Conservation (phyloP, 2,113 vertebrate genomes). For the Sebastes fasciatus region DNA sequence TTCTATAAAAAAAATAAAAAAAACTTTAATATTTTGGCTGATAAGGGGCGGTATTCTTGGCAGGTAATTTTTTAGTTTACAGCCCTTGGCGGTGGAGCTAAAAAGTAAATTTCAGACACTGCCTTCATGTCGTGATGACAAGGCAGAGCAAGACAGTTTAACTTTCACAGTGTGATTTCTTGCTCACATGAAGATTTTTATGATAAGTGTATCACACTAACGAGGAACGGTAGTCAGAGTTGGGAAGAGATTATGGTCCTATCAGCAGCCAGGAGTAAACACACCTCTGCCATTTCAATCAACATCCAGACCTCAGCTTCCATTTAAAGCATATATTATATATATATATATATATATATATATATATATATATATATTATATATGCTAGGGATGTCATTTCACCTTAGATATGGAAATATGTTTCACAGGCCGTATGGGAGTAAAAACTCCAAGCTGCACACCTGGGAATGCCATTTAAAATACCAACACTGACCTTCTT, state of each 20-base stretch:
- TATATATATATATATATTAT: no score
- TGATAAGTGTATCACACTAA: slow-evolving; percentile 52
- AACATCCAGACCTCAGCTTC: slow-evolving; percentile 24
- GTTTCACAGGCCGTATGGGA: slow-evolving; percentile 12
- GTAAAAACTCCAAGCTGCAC: slow-evolving; percentile 16
- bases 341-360: slow-evolving; percentile 3
- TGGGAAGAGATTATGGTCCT: slow-evolving; percentile 49
- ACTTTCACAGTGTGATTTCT: slow-evolving; percentile 47
- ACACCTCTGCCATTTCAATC: slow-evolving; percentile 60
- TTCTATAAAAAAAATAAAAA: slow-evolving; percentile 16
- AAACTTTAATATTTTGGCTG: slow-evolving; percentile 46
- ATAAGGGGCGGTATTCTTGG: slow-evolving; percentile 64
- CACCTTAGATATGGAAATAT: slow-evolving; percentile 24
- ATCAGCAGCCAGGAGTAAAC: slow-evolving; percentile 61
- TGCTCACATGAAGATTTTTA: slow-evolving; percentile 49
- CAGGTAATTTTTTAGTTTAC: slow-evolving; percentile 66
- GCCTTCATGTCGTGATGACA: slow-evolving; percentile 53
- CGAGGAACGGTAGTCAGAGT: slow-evolving; percentile 41
- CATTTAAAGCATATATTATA: neutral
- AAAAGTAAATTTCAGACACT: slow-evolving; percentile 66
- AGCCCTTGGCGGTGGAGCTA: slow-evolving; percentile 51
- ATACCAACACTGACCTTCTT: slow-evolving; percentile 46
- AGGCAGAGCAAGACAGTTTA: slow-evolving; percentile 45
- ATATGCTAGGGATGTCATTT: slow-evolving; percentile 9
- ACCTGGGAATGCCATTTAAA: slow-evolving; percentile 22